Conservation (phyloP, 1,140 invertebrate genomes). For the Chrysopa pallens region DNA sequence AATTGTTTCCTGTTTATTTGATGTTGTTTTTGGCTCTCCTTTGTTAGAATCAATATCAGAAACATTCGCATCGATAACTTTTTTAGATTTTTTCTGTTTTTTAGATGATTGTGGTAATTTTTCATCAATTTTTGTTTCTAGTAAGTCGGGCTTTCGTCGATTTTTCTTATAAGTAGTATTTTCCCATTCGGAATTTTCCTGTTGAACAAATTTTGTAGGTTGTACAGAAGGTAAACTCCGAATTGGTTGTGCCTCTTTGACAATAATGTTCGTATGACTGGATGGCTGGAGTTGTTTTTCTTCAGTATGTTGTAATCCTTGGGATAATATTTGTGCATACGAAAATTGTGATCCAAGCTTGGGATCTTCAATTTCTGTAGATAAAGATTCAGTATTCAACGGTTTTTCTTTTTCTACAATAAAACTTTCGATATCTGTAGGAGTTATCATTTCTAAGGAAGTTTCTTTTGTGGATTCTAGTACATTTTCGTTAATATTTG, state of each 20-base stretch:
- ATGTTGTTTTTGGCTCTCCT: too few relatives aligned
- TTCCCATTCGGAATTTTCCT: slow-evolving; percentile 14
- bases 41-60: too few relatives aligned
- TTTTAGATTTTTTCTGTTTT: slow-evolving; percentile 3
- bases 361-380: slow-evolving; percentile 3
- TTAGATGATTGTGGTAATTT: slow-evolving; percentile 3
- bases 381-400: neutral
- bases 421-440: neutral
- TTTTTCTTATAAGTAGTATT: too few relatives aligned
- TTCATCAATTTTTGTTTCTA: slow-evolving; percentile 7
- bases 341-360: slow-evolving; percentile 24
- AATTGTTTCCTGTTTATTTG: too few relatives aligned
- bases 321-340: slow-evolving; percentile 52
- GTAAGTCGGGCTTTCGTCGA: slow-evolving; percentile 7
- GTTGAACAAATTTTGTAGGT: slow-evolving; percentile 6
- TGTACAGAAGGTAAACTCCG: slow-evolving; percentile 19
- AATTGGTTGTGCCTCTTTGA: slow-evolving; percentile 21
- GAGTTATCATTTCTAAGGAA: slow-evolving; percentile 3
- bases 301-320: slow-evolving; percentile 29
- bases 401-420: neutral
- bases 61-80: neutral
- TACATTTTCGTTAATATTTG: neutral
- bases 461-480: slow-evolving; percentile 6
- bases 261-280: slow-evolving; percentile 21
- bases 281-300: slow-evolving; percentile 32